Conservation (phyloP, 1,140 invertebrate species). For the Copidosoma floridanum region DNA sequence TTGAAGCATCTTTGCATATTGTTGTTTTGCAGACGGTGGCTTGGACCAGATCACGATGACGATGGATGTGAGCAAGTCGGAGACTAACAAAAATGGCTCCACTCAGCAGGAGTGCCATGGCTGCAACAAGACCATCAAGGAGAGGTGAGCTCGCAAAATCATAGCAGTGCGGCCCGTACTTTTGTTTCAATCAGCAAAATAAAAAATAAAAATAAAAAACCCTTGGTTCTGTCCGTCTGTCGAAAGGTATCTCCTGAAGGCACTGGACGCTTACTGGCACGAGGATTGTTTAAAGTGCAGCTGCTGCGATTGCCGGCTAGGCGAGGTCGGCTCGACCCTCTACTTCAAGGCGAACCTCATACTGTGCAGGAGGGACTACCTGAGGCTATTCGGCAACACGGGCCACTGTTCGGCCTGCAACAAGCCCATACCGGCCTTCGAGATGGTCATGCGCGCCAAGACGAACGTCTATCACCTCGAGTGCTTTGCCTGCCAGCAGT, state of each 20-base stretch:
- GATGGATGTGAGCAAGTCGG: constrained; percentile 71
- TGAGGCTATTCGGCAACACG: constrained; percentile 91
- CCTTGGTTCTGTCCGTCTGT: background rate
- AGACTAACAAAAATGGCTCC: constrained; percentile 61
- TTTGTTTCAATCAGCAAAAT: too few species aligned
- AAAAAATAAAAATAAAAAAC: too few species aligned
- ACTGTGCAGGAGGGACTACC: constrained; percentile 96
- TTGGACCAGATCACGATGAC: constrained; percentile 63
- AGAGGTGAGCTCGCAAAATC: constrained; percentile 66
- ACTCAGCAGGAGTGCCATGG: constrained; percentile 76
- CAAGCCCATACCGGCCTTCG: constrained; percentile 96
- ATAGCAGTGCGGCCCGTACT: background rate
- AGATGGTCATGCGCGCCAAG: constrained; percentile 98
- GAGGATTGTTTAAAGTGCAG: constrained; percentile 98
- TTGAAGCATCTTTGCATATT: background rate
- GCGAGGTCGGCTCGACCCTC: constrained; percentile 95
- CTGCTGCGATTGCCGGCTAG: constrained; percentile 94
- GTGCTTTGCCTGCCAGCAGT: constrained; percentile 98
- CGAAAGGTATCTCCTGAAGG: constrained; percentile 70
- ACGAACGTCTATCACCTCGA: constrained; percentile 97
- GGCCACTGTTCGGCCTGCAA: constrained; percentile 91
- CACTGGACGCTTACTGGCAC: constrained; percentile 93
- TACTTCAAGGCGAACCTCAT: constrained; percentile 96
- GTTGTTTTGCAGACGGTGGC: constrained; percentile 49
- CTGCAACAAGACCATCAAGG: constrained; percentile 83